These are phyloP conservation scores for Pyrrhura leucotis DNA, from an alignment of 2,797 vertebrate species.

Conservation along the genomic window DNA sequence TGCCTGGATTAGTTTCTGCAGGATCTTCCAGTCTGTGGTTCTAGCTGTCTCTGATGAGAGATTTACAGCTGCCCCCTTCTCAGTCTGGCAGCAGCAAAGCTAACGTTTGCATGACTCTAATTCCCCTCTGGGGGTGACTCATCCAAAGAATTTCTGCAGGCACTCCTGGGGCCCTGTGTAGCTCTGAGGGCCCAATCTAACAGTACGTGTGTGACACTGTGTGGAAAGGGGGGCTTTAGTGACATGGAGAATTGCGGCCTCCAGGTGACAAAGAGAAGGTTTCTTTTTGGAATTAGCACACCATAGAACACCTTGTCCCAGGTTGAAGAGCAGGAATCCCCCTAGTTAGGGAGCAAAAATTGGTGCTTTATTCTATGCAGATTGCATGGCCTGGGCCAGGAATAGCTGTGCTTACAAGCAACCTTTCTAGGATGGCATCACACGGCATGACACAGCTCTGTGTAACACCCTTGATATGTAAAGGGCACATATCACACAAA, in stretches of 20 bases:
- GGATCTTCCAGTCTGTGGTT: background rate
- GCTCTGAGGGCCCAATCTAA: background rate
- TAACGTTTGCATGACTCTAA: background rate
- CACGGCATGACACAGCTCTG: background rate
- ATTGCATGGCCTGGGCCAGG: background rate
- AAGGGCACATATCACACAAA: background rate
- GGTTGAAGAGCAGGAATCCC: background rate
- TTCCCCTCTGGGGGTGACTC: background rate
- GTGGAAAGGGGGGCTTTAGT: background rate
- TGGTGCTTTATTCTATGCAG: background rate
- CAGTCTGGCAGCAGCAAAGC: background rate
- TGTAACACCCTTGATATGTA: background rate
- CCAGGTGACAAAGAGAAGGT: background rate
- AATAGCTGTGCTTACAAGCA: background rate
- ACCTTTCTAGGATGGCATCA: background rate
- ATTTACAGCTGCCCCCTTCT: background rate
- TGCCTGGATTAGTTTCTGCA: background rate
- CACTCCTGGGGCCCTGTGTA: background rate
- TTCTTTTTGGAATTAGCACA: background rate
- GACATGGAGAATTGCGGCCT: background rate
- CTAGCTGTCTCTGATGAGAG: background rate
- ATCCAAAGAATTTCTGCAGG: background rate
- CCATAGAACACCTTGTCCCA: background rate
- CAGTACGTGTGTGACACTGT: background rate
- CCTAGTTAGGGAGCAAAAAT: background rate